Evolutionary conservation across 1,140 invertebrate genomes (phyloP), one percentile per base, ranked within the genome.

Genomic region (Dendrolimus kikuchii): DNA sequence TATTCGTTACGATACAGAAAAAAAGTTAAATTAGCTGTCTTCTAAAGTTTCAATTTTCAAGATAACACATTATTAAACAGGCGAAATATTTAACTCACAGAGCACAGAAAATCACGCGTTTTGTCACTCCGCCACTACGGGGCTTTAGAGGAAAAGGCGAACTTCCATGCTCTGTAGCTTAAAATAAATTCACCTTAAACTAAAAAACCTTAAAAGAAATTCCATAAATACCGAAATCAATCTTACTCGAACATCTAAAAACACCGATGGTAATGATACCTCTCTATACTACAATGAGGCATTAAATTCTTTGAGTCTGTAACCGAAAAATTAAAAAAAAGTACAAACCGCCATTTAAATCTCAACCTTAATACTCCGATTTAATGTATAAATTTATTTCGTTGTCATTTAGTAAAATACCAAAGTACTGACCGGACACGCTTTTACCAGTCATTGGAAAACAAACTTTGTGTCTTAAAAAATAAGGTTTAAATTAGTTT

Each of bases 241-340:
- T 55, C 48, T 46, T 55, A 52, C 53, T 38, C 48, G 53, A 53
- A 53, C 51, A 41, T 51, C 59, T 48, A 62, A 62, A 51, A 57
- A 57, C 47, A 42, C 59, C 49, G 45, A 40, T 9, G 10, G 53
- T 62, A 62, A 62, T 62, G 52, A 60, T 64, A 64, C 52, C 49
- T 60, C 51, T 51, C 44, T 37, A 52, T 49, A 57, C 55, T 51
- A 71, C 62, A 67, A 71, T 65, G 68, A 71, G 57, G 68, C 62
- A 74, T 68, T 66, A 68, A 73, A 67, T 63, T 61, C 60, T 66
- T 60, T 59, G 50, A 57, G 60, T 53, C 57, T 53, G 54, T 40
- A 46, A 54, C 52, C 43, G 50, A 60, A 66, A 66, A 66, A 51
- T 38, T 49, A 41, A 55, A 62, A 64, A 60, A 53, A 57, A 57